Evolutionary conservation across 2,888 invertebrate genomes (phyloP), one percentile per base, ranked within the genome.

Genomic region (Thera obeliscata): DNA sequence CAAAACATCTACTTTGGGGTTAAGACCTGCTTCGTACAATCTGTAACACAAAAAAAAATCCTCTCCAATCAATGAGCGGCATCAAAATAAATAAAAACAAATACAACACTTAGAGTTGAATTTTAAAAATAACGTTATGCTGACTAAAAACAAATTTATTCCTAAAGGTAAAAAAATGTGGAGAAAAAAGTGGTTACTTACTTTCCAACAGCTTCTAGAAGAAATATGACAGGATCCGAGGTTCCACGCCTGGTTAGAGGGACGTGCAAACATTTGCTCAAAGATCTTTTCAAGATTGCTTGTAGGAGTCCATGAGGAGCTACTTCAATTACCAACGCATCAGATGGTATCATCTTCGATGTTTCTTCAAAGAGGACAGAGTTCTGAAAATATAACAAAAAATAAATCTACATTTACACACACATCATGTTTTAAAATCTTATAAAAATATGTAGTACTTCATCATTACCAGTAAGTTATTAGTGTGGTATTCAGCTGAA

Each of bases 271-370:
- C 95, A 95, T 5, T 94, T 94, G 6, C 93, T 79, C 59, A 97
- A 86, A 0, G 97, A 96, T 67, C 97, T 92, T 79, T 96, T 96
- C 8, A 98, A 86, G 74, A 98, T 97, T 0, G 97, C 96, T 86
- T 97, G 97, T 48, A 98, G 92, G 38, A 98, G 91, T 54, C 97
- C 96, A 79, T 98, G 98, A 0, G 98, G 98, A 0, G 98, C 97
- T 68, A 98, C 95, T 87, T 98, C 98, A 66, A 98, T 95, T 2
- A 95, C 94, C 11, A 97, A 89, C 0, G 97, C 97, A 81, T 97
- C 95, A 11, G 94, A 90, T 0, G 97, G 97, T 61, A 98, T 95
- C 75, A 96, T 92, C 61, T 91, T 93, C 2, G 96, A 91, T 0
- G 96, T 96, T 85, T 98, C 97, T 83, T 97, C 96, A 80, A 97